These are phyloP conservation scores for Pyrgus malvae DNA, from an alignment of 2,888 invertebrate species.

Conservation along the genomic window DNA sequence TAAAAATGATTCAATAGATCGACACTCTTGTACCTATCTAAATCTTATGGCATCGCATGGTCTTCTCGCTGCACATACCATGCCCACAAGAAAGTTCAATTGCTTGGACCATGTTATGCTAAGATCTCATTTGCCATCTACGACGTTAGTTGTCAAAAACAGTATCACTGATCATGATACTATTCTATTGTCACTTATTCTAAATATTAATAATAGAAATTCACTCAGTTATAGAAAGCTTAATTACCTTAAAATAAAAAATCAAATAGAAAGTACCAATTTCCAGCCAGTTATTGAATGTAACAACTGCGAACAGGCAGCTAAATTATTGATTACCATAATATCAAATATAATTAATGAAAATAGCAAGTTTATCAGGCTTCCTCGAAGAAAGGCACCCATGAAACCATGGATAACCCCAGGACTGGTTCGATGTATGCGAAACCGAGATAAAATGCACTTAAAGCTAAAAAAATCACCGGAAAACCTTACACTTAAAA, in stretches of 20 bases:
- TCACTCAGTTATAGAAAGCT: not conserved
- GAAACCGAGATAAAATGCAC: slow-evolving; percentile 21
- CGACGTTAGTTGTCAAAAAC: not conserved
- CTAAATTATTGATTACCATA: not conserved
- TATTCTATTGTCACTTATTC: slow-evolving; percentile 3
- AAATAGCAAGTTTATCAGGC: not conserved
- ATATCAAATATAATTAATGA: not conserved
- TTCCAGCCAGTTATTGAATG: not conserved
- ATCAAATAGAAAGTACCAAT: not conserved
- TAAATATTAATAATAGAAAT: not conserved
- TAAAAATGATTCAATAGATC: not conserved
- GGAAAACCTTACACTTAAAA: not conserved
- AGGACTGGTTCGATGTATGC: slow-evolving; percentile 22
- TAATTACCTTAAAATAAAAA: slow-evolving; percentile 1
- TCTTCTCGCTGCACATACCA: not conserved
- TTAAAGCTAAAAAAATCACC: not conserved
- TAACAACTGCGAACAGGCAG: not conserved
- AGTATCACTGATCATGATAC: slow-evolving; percentile 1
- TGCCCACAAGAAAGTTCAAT: slow-evolving; percentile 4
- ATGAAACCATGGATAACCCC: slow-evolving; percentile 26
- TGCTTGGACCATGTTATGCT: slow-evolving; percentile 15
- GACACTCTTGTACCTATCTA: not conserved
- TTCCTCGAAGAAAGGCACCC: not conserved
- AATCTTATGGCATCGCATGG: slow-evolving; percentile 8
- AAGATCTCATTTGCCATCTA: not conserved